These are phyloP conservation scores for Schrankia costaestrigalis DNA, from an alignment of 2,888 invertebrate species.

Conservation along the genomic window DNA sequence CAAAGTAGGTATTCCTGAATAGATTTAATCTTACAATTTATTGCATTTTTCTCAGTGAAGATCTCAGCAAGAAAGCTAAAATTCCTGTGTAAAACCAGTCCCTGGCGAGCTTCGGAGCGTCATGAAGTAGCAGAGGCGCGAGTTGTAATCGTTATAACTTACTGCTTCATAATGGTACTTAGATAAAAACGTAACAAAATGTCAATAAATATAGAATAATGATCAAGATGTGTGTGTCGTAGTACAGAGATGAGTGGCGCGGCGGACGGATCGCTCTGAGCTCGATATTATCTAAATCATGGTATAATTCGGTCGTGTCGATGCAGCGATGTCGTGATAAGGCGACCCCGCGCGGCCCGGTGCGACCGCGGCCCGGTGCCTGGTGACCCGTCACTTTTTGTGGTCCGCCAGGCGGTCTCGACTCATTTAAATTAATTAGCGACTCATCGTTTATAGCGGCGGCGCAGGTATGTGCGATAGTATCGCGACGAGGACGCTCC, in stretches of 20 bases:
- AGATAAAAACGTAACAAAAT: no score
- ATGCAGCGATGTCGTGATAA: conserved; percentile 37
- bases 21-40: no score
- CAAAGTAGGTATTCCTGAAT: no score
- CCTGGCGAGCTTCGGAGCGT: no score
- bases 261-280: conserved; percentile 26
- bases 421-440: conserved; percentile 72
- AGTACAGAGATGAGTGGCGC: conserved; percentile 4
- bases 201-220: no score
- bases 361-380: conserved; percentile 8
- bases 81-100: no score
- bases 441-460: conserved; percentile 49
- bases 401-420: conserved; percentile 42
- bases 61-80: no score
- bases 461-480: conserved; percentile 34
- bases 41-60: no score
- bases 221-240: conserved; percentile 11
- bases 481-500: conserved; percentile 15
- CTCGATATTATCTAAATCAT: conserved; percentile 52
- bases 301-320: conserved; percentile 36
- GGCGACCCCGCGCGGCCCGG: conserved; percentile 21
- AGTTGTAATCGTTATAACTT: no score
- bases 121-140: no score
- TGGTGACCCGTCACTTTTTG: conserved; percentile 31
- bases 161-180: no score